A percentile compares a stretch with the other conserved stretches of the same genome.
phyloP scores from a whole-genome alignment of 2,888 invertebrate genomes.

The Ectemnius lituratus region DNA sequence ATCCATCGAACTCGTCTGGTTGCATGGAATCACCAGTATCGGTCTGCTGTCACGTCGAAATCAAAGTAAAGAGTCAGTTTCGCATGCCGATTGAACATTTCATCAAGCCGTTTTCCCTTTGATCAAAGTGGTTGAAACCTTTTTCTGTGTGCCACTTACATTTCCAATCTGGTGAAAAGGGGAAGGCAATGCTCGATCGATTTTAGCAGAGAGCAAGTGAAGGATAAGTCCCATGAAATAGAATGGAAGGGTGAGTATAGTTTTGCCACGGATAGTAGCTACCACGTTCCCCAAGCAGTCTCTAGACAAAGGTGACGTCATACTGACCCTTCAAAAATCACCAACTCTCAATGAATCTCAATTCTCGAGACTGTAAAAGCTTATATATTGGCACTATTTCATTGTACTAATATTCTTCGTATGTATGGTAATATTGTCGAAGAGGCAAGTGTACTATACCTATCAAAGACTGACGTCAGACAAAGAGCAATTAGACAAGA shows the following conservation, averaged over 20 bases:
- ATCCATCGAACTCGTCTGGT: slow-evolving; percentile 60
- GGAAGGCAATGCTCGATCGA: slow-evolving; percentile 64
- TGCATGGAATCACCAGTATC: background rate
- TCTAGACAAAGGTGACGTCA: slow-evolving; percentile 69
- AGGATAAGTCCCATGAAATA: slow-evolving; percentile 69
- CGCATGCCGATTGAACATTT: background rate
- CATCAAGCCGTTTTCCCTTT: background rate
- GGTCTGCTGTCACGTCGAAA: too few relatives aligned
- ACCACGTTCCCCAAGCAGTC: slow-evolving; percentile 65
- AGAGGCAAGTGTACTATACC: slow-evolving; percentile 57
- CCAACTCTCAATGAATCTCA: background rate
- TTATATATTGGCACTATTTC: too few relatives aligned
- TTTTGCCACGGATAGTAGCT: slow-evolving; percentile 63
- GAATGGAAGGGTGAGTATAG: slow-evolving; percentile 68
- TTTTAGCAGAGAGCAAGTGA: slow-evolving; percentile 65
- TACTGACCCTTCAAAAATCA: background rate
- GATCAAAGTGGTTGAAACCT: background rate
- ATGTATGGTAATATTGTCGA: too few relatives aligned
- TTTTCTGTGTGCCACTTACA: slow-evolving; percentile 35
- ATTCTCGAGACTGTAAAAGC: background rate
- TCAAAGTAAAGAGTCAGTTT: too few relatives aligned
- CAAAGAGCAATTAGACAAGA: slow-evolving; percentile 69
- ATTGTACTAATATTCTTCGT: too few relatives aligned
- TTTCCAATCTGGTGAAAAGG: slow-evolving; percentile 58
- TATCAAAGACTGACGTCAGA: slow-evolving; percentile 70